phyloP scores from a whole-genome alignment of 2,113 vertebrate species.

The Charina bottae region DNA sequence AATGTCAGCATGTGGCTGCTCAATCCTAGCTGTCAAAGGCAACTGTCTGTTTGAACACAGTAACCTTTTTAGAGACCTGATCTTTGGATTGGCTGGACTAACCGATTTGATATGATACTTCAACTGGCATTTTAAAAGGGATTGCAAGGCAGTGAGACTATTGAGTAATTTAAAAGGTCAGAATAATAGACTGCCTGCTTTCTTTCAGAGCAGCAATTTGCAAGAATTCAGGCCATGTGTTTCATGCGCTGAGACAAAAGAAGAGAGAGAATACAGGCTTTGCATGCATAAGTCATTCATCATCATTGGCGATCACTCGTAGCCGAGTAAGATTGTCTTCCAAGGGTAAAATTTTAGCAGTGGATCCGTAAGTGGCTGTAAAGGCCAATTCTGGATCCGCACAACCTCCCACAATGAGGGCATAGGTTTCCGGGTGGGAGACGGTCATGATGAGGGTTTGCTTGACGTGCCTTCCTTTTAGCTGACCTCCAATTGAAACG shows the following conservation, averaged over 20 bases:
- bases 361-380: too few relatives aligned
- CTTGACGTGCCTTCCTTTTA: too few relatives aligned
- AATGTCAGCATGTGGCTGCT: slow-evolving; percentile 34
- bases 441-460: too few relatives aligned
- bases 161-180: slow-evolving; percentile 56
- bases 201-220: slow-evolving; percentile 24
- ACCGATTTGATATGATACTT: slow-evolving; percentile 26
- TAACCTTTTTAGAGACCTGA: slow-evolving; percentile 48
- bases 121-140: slow-evolving; percentile 31
- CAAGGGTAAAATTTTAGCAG: too few relatives aligned
- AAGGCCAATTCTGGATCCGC: too few relatives aligned
- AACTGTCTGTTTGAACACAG: slow-evolving; percentile 30
- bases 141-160: slow-evolving; percentile 36
- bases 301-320: too few relatives aligned
- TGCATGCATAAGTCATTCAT: neutral
- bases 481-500: too few relatives aligned
- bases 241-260: slow-evolving; percentile 29
- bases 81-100: slow-evolving; percentile 31
- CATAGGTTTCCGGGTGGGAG: too few relatives aligned
- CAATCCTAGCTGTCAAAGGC: neutral
- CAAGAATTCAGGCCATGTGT: slow-evolving; percentile 33
- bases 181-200: slow-evolving; percentile 29
- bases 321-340: too few relatives aligned
- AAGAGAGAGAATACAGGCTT: neutral
- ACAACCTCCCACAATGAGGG: too few relatives aligned